Conservation (phyloP, 2,113 vertebrate genomes). For the Dicerorhinus sumatrensis region DNA sequence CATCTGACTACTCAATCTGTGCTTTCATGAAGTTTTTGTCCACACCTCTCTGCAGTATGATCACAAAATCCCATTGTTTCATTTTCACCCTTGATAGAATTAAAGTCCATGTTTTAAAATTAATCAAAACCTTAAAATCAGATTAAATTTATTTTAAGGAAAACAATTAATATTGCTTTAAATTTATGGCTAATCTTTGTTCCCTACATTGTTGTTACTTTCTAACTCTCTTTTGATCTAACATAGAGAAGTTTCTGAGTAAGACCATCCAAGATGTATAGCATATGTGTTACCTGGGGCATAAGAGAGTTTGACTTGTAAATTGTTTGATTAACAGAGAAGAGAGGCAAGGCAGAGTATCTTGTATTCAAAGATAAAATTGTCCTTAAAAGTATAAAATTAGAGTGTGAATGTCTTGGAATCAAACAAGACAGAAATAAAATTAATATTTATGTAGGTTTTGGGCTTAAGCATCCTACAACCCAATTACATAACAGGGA, state of each 20-base stretch:
- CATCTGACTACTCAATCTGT: neutral
- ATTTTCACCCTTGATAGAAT: neutral
- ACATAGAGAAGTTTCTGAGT: neutral
- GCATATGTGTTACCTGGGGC: neutral
- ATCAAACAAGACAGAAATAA: slow-evolving; percentile 70
- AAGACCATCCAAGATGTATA: neutral
- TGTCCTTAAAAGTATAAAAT: slow-evolving; percentile 58
- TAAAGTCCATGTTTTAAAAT: neutral
- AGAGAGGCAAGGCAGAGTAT: slow-evolving; percentile 31
- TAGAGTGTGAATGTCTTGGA: slow-evolving; percentile 48
- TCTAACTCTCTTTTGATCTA: neutral
- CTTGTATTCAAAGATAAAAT: slow-evolving; percentile 39
- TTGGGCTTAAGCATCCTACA: slow-evolving; percentile 79
- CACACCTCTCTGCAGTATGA: neutral
- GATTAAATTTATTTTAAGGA: neutral
- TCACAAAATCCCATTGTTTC: neutral
- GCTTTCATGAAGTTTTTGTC: neutral
- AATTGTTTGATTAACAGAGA: slow-evolving; percentile 19
- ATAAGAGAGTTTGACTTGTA: neutral
- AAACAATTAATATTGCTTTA: neutral
- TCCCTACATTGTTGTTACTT: neutral
- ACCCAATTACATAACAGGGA: slow-evolving; percentile 83
- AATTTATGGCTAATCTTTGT: neutral
- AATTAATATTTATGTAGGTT: slow-evolving; percentile 85
- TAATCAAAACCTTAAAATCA: slow-evolving; percentile 23